Base-by-base conservation (phyloP, 2,888 invertebrate genomes). In the Operophtera brumata region DNA sequence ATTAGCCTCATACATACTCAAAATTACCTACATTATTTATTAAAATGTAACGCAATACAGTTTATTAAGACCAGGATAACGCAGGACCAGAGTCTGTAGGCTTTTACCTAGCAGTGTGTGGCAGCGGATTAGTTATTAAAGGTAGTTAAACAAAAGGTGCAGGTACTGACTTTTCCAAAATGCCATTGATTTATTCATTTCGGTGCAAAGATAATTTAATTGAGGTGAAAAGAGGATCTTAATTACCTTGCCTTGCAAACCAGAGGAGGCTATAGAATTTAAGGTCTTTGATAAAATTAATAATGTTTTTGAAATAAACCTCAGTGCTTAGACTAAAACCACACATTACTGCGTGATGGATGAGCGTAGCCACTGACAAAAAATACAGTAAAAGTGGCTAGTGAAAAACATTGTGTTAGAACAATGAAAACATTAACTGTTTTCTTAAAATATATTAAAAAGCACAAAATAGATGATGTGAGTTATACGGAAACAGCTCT, bases 201-300 rank as follows among this genome's bases (percentile, higher is more conserved):
- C 20, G 41, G 42, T n/a, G 45, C 35, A 45, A 46, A 47, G 47
- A 45, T 54, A 62, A 51, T 56, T 57, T 52, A 57, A 55, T 58
- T 43, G 20, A 42, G 44, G 57, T 62, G 52, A 65, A 54, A 51
- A 55, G 57, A 47, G 53, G 42, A 48, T 51, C 50, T 58, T 62
- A 52, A 63, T 63, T 57, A 63, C 54, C 30, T 46, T 47, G 43
- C 46, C 43, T 32, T 44, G 25, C 20, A n/a, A 39, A 37, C 20
- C 37, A 43, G 42, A 43, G 14, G 14, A 10, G 10, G 4, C 6
- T 0, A n/a, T n/a, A 34, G 1, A n/a, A 2, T n/a, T 1, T n/a
- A 1, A n/a, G n/a, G 0, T 30, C n/a, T 34, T 34, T 34, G 1
- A 11, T 34, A n/a, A 30, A 4, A 30, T 4, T 10, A 4, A 30